Evolutionary conservation across 2,797 vertebrate species (phyloP).

Genomic region (Odontamblyopus rebecca): DNA sequence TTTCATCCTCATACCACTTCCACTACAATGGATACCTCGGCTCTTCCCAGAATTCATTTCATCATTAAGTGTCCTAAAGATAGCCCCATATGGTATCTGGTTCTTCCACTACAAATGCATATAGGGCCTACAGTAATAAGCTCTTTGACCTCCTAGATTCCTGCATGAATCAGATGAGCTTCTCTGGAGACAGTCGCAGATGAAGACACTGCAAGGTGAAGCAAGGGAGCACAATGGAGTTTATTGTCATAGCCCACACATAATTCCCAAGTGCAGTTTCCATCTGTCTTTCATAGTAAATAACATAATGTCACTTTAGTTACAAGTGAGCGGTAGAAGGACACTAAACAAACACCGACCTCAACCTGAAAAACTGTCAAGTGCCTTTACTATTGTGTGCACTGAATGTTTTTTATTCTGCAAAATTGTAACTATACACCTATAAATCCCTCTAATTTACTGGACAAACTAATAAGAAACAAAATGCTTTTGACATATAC

Average conservation of each 20-base stretch:
- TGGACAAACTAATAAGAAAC: too few relatives aligned
- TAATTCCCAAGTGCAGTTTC: background rate
- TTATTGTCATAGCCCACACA: conserved; percentile 57
- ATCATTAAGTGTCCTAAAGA: background rate
- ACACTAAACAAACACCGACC: background rate
- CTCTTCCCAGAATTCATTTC: background rate
- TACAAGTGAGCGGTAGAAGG: conserved; percentile 1
- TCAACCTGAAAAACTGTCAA: background rate
- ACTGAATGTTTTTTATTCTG: background rate
- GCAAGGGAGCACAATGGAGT: conserved; percentile 34
- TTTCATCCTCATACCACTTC: conserved; percentile 8
- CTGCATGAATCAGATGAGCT: conserved; percentile 40
- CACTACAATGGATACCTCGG: background rate
- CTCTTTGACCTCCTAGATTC: conserved; percentile 31
- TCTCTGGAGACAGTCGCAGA: conserved; percentile 36
- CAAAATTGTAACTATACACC: background rate
- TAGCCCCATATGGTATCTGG: background rate
- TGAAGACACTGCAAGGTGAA: conserved; percentile 34
- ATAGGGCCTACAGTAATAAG: background rate
- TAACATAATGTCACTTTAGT: conserved; percentile 10
- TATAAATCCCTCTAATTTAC: too few relatives aligned
- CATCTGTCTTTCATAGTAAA: conserved; percentile 4
- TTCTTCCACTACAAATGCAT: conserved; percentile 5
- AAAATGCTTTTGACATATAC: background rate
- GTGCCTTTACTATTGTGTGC: background rate